Base-by-base conservation (phyloP, 2,888 invertebrate species). In the Eurois occulta region DNA sequence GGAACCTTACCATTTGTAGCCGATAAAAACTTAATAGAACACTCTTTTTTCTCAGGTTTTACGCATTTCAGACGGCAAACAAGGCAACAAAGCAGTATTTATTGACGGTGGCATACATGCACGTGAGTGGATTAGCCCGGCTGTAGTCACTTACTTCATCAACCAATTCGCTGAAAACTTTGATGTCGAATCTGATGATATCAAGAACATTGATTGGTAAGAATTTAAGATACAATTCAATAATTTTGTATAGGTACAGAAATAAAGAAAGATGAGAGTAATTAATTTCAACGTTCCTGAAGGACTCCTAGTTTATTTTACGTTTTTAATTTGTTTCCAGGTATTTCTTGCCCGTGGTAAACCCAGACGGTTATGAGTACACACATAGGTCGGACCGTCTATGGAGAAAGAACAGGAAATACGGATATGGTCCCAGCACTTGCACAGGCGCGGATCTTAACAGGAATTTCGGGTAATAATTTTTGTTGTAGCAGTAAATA, bases 61-160 rank as follows among this genome's bases (percentile, higher is more conserved):
- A 72, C 96, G 98, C 86, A 98, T 98, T 84, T 98, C 98, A 21
- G 97, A 98, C 89, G 98, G 98, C 16, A 97, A 97, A 64, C 88
- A 97, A 1, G 95, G 95, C 24, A 98, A 97, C 87, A 98, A 98
- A 80, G 98, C 98, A 0, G 95, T 98, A 41, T 98, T 98, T 97
- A 97, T 98, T 75, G 98, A 98, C 90, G 98, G 98, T 48, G 99
- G 99, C 11, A 98, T 99, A 86, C 99, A 99, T 91, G 99, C 99
- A 0, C 97, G 99, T 58, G 99, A 99, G 97, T 99, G 98, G 98
- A 98, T 99, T 87, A 98, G 98, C 72, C 98, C 98, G 0, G 98
- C 99, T 0, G 97, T 98, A 0, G 98, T 98, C 1, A 98, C 98
- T 6, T 98, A 97, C 91, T 97, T 98, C 80, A 98, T 98, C 81